Conservation (phyloP, 2,888 invertebrate species). For the Neoaliturus tenellus region DNA sequence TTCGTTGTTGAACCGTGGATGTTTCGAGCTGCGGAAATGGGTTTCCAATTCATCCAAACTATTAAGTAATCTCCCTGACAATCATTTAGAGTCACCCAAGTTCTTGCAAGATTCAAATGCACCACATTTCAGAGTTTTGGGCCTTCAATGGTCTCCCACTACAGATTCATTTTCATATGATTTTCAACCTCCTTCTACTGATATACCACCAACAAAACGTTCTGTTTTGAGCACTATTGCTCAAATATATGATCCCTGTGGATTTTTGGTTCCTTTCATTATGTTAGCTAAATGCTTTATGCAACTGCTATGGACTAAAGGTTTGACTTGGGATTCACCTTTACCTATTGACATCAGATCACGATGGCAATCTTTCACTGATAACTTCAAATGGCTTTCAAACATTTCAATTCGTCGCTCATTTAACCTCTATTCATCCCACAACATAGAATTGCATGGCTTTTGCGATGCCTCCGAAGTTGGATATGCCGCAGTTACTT, state of each 20-base stretch:
- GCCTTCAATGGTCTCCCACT: slow-evolving; percentile 5
- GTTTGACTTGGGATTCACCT: not conserved
- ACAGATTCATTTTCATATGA: slow-evolving; percentile 15
- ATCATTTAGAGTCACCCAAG: too few relatives aligned
- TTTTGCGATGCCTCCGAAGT: slow-evolving; percentile 46
- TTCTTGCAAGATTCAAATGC: too few relatives aligned
- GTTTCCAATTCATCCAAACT: too few relatives aligned
- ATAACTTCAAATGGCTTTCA: not conserved
- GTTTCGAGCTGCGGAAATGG: too few relatives aligned
- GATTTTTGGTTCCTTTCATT: not conserved
- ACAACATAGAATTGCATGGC: not conserved
- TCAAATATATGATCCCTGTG: slow-evolving; percentile 15
- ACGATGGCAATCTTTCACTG: not conserved
- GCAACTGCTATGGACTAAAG: not conserved
- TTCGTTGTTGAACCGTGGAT: too few relatives aligned
- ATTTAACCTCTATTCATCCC: not conserved
- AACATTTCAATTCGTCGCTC: slow-evolving; percentile 1
- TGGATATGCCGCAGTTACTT: slow-evolving; percentile 37
- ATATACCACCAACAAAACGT: not conserved
- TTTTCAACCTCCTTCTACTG: not conserved
- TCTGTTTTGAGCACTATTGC: not conserved
- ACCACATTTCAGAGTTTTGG: not conserved
- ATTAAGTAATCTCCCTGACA: too few relatives aligned
- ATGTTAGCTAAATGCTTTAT: slow-evolving; percentile 17
- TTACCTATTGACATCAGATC: not conserved